A percentile compares a stretch with the other conserved stretches of the same genome.
phyloP scores from a whole-genome alignment of 2,797 vertebrate species.

The Cirrhinus molitorella region DNA sequence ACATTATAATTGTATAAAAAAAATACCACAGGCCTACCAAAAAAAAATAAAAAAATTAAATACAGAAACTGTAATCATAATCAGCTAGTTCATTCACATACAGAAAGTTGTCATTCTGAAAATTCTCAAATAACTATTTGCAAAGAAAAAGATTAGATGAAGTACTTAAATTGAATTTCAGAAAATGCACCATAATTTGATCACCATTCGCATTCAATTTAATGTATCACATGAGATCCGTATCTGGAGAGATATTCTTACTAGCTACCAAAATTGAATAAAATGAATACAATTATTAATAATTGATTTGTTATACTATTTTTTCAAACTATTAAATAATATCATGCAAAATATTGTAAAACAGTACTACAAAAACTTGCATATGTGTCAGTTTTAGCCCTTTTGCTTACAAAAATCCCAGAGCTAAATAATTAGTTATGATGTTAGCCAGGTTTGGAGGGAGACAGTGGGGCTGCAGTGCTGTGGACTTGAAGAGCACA shows the following conservation, averaged over 20 bases:
- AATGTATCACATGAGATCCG: not conserved
- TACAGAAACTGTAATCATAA: not conserved
- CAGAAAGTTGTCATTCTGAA: not conserved
- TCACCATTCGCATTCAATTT: not conserved
- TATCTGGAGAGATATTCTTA: constrained; percentile 16
- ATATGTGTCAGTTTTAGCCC: not conserved
- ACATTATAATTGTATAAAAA: no score
- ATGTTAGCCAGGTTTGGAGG: constrained; percentile 57
- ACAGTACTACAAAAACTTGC: not conserved
- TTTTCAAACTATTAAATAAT: not conserved
- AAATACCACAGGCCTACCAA: not conserved
- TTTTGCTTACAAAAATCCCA: not conserved
- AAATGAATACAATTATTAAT: constrained; percentile 76
- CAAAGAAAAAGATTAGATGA: not conserved
- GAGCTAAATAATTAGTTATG: constrained; percentile 11
- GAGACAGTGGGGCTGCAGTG: constrained; percentile 45
- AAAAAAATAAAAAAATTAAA: no score
- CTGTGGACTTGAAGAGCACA: constrained; percentile 63
- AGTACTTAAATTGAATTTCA: not conserved
- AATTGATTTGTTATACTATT: constrained; percentile 71
- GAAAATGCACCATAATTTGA: not conserved
- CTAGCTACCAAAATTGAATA: constrained; percentile 69
- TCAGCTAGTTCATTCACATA: not conserved
- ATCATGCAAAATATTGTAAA: not conserved
- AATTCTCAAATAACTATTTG: constrained; percentile 1